Percentiles rank a stretch among this genome's conserved stretches.
These are phyloP conservation scores for Hippoglossus stenolepis DNA, from an alignment of 2,113 vertebrate genomes.

Conservation along the genomic window DNA sequence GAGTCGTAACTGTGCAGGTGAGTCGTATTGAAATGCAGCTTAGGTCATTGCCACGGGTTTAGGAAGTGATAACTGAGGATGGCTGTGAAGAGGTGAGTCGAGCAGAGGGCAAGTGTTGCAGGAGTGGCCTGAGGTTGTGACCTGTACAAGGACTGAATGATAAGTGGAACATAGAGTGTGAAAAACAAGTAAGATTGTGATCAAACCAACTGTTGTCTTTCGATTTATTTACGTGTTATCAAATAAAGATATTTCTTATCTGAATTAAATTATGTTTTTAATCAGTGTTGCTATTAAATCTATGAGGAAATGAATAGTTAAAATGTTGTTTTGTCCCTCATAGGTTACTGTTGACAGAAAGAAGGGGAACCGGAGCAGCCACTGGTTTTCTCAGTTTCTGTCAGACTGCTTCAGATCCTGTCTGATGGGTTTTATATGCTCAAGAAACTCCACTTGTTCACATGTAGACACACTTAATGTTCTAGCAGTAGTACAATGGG, in stretches of 20 bases:
- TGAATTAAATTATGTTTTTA: too few species aligned
- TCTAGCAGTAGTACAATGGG: not conserved
- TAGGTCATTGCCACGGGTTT: not conserved
- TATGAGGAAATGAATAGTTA: not conserved
- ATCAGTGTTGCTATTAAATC: not conserved
- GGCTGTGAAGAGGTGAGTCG: not conserved
- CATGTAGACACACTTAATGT: not conserved
- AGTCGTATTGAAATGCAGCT: not conserved
- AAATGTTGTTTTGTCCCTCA: not conserved
- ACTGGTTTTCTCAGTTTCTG: constrained; percentile 55
- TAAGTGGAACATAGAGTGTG: not conserved
- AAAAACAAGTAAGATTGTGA: not conserved
- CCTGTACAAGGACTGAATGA: not conserved
- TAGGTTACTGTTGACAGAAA: constrained; percentile 16
- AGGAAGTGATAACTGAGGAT: not conserved
- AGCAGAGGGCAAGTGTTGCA: not conserved
- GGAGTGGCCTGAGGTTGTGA: not conserved
- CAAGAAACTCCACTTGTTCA: constrained; percentile 1
- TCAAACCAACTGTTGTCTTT: too few species aligned
- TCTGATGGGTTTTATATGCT: constrained; percentile 59
- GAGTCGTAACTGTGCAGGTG: too few species aligned
- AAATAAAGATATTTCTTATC: not conserved
- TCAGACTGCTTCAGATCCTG: constrained; percentile 66
- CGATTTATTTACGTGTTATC: not conserved
- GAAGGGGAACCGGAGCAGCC: constrained; percentile 22